Evolutionary conservation across 1,140 invertebrate genomes (phyloP), one percentile per base, ranked within the genome.

Genomic region (Drosophila busckii): DNA sequence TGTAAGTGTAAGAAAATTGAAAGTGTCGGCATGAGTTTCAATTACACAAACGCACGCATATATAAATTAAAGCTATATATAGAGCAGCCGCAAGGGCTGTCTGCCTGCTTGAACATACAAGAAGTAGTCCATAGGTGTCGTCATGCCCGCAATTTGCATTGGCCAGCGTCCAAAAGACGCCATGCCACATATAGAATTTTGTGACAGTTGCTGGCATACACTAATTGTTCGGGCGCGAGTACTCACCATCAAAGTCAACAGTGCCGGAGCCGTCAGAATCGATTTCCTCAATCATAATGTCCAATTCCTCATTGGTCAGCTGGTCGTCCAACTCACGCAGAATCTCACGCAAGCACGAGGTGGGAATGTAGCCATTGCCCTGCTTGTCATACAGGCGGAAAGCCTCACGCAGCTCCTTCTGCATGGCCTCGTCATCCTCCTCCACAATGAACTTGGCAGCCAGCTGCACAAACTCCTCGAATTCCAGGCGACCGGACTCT

Each of bases 201-300:
- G 46, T 49, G 12, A 53, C 28, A 63, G 41, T 25, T 40, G 35
- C 28, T n/a, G 38, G 45, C 56, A 60, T 16, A 41, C 48, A 49
- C 63, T 66, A 52, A 70, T 76, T 76, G 65, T 19, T 59, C 17
- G 4, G n/a, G 13, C 17, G n/a, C 13, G 13, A 22, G 12, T 23
- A 62, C 84, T 89, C 80, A 92, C 91, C 91, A 88, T 92, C 91
- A 80, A 92, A 92, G 86, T 92, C 91, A 45, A 91, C 90, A 50
- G 90, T 91, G 53, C 90, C 90, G 45, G 95, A 97, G 63, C 96
- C 96, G 88, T 98, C 96, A 45, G 95, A 95, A 88, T 98, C 97
- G 83, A 98, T 98, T 91, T 98, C 97, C 82, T 96, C 95, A 86
- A 98, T 98, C 92, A 98, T 97, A 86, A 96, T 94, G 78, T 98